A percentile compares a stretch with the other conserved stretches of the same genome.
phyloP scores from a whole-genome alignment of 2,113 vertebrate species.

The Merops nubicus region DNA sequence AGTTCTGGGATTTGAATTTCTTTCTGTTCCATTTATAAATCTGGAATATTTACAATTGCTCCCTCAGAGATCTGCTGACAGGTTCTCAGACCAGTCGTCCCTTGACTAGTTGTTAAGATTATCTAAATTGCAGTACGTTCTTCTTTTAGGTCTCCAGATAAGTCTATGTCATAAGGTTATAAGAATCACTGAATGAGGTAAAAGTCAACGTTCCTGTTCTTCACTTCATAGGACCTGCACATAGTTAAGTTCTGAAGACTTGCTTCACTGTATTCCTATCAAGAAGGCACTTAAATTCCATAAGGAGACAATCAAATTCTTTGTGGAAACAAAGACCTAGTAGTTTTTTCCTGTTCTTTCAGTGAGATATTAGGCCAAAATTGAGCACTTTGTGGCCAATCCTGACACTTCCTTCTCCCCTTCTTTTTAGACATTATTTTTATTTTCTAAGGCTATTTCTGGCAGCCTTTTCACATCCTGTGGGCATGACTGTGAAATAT shows the following conservation, averaged over 20 bases:
- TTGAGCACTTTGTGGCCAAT: background rate
- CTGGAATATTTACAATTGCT: conserved; percentile 37
- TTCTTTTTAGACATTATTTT: background rate
- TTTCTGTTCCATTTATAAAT: conserved; percentile 2
- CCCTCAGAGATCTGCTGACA: background rate
- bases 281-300: background rate
- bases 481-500: background rate
- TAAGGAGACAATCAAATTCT: background rate
- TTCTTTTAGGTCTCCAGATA: conserved; percentile 38
- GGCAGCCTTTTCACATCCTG: background rate
- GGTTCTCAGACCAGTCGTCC: background rate
- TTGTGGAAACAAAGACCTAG: background rate
- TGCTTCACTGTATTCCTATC: background rate
- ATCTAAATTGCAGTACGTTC: background rate
- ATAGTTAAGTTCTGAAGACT: background rate
- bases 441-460: background rate
- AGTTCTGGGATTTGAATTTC: background rate
- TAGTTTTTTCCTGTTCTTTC: background rate
- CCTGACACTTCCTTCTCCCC: background rate
- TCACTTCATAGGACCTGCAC: background rate
- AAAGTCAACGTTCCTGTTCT: conserved; percentile 25
- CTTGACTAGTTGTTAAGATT: conserved; percentile 25
- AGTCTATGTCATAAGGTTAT: background rate
- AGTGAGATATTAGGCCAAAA: background rate
- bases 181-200: background rate